Evolutionary conservation across 92 coral and sea anemone genomes (phyloP), one percentile per base, ranked within the genome.

Genomic region (Heteractis magnifica): DNA sequence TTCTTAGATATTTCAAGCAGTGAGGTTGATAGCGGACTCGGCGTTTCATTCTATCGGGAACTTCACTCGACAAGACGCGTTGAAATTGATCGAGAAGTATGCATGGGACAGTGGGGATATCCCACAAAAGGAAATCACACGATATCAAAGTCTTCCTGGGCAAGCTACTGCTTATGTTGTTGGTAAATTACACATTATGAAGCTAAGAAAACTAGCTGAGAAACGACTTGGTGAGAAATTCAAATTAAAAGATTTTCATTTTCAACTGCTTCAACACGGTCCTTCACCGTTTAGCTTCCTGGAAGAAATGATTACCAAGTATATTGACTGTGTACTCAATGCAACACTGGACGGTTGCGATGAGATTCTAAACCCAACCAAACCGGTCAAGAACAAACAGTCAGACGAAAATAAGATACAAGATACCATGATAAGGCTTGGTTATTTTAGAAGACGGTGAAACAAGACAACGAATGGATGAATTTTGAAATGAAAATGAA

Each of bases 61-160:
- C 77, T 56, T 85, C 8, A 85, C 92, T 50, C 92, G 97, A 13
- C 85, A 87, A 44, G 84, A 88, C 52, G 97, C 89, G 0, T 77
- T 82, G 14, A 77, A 88, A 21, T 65, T 88, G n/a, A 85, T 91
- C 44, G 82, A 79, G 68, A 92, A 90, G 72, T 93, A 93, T 49
- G 87, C 89, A 3, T 93, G 97, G 97, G 93, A 90, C 70, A 84
- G 88, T 8, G 85, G 91, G 3, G 92, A 90, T 77, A 86, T 87
- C 62, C 92, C 90, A 4, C 81, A 78, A 6, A 93, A 93, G 58
- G 97, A 93, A 83, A 83, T 93, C 34, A 90, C 97, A 34, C 92
- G 97, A 53, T 89, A 88, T 79, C 97, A 93, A 80, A 93, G 94
- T 88, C 82, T 93, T 78, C 97, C 97, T 48, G 97, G 90, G 14